Evolutionary conservation across 2,797 vertebrate species (phyloP).

Genomic region (Acanthurus tractus): DNA sequence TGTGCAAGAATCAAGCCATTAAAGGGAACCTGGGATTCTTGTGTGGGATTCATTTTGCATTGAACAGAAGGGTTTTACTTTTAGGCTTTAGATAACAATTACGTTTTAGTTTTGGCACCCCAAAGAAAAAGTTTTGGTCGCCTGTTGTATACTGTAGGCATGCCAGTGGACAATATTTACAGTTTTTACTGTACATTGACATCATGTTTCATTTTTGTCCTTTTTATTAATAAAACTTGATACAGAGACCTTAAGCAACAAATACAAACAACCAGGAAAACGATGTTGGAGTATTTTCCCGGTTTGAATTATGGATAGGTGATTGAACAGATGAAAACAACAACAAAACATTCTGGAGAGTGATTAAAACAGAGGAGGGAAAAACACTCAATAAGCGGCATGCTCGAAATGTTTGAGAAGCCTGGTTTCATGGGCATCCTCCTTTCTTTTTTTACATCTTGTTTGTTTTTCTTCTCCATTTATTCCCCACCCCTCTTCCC

Average conservation of each 20-base stretch:
- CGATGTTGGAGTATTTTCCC: constrained; percentile 54
- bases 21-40: no score
- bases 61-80: no score
- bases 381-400: constrained; percentile 74
- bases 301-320: constrained; percentile 75
- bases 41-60: no score
- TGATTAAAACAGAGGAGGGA: constrained; percentile 68
- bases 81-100: no score
- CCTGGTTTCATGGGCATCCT: constrained; percentile 79
- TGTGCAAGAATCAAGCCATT: no score
- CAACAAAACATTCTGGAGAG: constrained; percentile 72
- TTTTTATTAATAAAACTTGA: constrained; percentile 47
- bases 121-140: not conserved
- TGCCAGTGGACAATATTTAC: constrained; percentile 6
- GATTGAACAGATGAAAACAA: constrained; percentile 79
- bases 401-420: constrained; percentile 79
- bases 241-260: constrained; percentile 50
- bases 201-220: constrained; percentile 23
- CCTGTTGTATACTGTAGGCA: not conserved
- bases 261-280: constrained; percentile 67
- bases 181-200: constrained; percentile 35
- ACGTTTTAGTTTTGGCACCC: no score
- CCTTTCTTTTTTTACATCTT: constrained; percentile 72
- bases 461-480: constrained; percentile 84
- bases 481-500: constrained; percentile 58